Evolutionary conservation across 2,113 vertebrate species (phyloP).

Genomic region (Malurus melanocephalus): DNA sequence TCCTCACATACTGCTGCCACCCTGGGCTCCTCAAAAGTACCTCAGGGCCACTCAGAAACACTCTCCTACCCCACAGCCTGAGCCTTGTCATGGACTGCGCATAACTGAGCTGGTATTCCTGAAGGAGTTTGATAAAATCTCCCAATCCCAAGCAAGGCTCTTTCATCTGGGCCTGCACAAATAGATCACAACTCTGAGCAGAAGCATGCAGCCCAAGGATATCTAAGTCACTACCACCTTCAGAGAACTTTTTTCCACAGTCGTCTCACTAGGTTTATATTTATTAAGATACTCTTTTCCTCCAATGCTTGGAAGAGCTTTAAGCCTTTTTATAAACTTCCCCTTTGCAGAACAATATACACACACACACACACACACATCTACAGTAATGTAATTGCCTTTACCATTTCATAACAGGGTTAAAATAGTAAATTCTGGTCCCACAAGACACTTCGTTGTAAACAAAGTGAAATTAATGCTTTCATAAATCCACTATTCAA

Average conservation of each 20-base stretch:
- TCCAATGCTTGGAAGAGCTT: neutral
- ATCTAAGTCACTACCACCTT: neutral
- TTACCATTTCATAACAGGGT: neutral
- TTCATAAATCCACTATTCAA: neutral
- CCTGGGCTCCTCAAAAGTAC: neutral
- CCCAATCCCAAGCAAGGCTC: neutral
- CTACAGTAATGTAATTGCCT: neutral
- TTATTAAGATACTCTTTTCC: neutral
- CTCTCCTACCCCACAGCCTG: neutral
- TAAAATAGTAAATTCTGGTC: neutral
- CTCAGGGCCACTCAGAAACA: neutral
- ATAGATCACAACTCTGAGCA: neutral
- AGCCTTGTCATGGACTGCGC: neutral
- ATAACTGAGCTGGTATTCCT: neutral
- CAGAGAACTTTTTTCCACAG: neutral
- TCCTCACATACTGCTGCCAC: neutral
- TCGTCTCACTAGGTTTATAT: neutral
- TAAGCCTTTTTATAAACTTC: neutral
- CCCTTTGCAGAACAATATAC: neutral
- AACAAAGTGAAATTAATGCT: neutral
- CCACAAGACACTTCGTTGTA: neutral
- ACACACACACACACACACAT: rapidly evolving
- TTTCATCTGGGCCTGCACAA: neutral
- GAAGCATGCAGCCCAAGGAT: neutral
- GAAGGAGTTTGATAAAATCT: neutral